Conservation (phyloP, 1,140 invertebrate genomes). For the Drosophila ficusphila region DNA sequence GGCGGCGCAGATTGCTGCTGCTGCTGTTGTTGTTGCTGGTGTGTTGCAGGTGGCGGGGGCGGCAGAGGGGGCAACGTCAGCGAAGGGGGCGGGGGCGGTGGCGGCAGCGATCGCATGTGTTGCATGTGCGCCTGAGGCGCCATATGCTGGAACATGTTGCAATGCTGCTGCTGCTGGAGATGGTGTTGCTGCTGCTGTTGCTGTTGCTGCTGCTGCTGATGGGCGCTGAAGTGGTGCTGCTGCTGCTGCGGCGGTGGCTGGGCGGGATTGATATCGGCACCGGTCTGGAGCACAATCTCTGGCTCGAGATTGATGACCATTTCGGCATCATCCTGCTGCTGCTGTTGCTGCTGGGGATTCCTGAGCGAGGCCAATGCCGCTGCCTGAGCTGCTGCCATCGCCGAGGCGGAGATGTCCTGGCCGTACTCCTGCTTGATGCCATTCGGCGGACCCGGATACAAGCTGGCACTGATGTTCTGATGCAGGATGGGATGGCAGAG, state of each 20-base stretch:
- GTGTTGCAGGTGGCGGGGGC: slow-evolving; percentile 61
- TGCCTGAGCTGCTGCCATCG: slow-evolving; percentile 56
- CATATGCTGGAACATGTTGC: slow-evolving; percentile 83
- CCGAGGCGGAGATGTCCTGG: slow-evolving; percentile 66
- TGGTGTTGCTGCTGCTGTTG: slow-evolving; percentile 63
- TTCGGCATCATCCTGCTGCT: slow-evolving; percentile 69
- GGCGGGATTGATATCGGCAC: slow-evolving; percentile 70
- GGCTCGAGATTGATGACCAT: slow-evolving; percentile 77
- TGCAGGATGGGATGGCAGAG: slow-evolving; percentile 80
- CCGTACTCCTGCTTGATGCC: slow-evolving; percentile 82
- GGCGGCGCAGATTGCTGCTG: slow-evolving; percentile 57
- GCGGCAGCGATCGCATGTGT: slow-evolving; percentile 70
- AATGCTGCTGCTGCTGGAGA: slow-evolving; percentile 70
- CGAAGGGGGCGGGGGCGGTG: slow-evolving; percentile 43
- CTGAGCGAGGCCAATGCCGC: slow-evolving; percentile 56
- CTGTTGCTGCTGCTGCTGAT: slow-evolving; percentile 65
- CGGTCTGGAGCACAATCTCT: slow-evolving; percentile 78
- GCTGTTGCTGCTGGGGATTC: slow-evolving; percentile 35
- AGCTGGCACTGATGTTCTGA: slow-evolving; percentile 73
- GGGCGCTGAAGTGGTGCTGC: slow-evolving; percentile 71
- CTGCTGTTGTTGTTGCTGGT: slow-evolving; percentile 69
- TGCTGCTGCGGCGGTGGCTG: slow-evolving; percentile 62
- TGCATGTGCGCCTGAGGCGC: slow-evolving; percentile 78
- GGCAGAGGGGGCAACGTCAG: slow-evolving; percentile 45
- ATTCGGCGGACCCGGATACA: slow-evolving; percentile 71